Conservation (phyloP, 64 coral and sea anemone genomes). For the Stichodactyla helianthus region DNA sequence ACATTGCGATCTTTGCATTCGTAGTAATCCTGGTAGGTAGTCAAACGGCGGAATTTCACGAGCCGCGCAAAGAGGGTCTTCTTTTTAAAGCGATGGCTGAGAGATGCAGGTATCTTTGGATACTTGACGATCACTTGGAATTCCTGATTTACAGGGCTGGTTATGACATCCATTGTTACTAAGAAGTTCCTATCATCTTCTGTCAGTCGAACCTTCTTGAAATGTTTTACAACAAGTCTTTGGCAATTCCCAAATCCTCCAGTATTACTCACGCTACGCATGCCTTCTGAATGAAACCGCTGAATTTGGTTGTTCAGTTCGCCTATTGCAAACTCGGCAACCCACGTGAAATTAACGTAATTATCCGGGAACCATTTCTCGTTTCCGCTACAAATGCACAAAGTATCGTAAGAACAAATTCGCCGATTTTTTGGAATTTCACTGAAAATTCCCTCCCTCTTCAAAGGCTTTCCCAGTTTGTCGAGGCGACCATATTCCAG, state of each 20-base stretch:
- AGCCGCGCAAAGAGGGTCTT: background rate
- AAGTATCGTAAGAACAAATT: background rate
- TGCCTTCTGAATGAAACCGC: background rate
- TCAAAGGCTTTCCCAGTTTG: background rate
- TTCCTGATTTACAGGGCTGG: background rate
- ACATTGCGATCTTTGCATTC: background rate
- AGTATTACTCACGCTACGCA: background rate
- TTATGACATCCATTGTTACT: background rate
- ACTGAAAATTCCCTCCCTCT: background rate
- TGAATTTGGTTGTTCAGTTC: slow-evolving; percentile 36
- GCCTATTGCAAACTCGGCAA: slow-evolving; percentile 36
- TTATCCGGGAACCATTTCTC: slow-evolving; percentile 30
- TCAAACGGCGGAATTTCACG: background rate
- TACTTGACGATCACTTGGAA: slow-evolving; percentile 13
- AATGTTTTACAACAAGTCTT: background rate
- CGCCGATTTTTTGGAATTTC: slow-evolving; percentile 14
- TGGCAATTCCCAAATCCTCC: slow-evolving; percentile 10
- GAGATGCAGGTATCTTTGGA: background rate
- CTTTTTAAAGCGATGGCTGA: background rate
- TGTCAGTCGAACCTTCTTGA: slow-evolving; percentile 2
- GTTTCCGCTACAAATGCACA: slow-evolving; percentile 23
- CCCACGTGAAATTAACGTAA: slow-evolving; percentile 7
- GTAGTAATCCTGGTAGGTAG: background rate
- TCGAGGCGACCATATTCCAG: background rate
- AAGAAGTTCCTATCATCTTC: background rate